phyloP scores from a whole-genome alignment of 2,888 invertebrate genomes.

The Deroplatys truncata region DNA sequence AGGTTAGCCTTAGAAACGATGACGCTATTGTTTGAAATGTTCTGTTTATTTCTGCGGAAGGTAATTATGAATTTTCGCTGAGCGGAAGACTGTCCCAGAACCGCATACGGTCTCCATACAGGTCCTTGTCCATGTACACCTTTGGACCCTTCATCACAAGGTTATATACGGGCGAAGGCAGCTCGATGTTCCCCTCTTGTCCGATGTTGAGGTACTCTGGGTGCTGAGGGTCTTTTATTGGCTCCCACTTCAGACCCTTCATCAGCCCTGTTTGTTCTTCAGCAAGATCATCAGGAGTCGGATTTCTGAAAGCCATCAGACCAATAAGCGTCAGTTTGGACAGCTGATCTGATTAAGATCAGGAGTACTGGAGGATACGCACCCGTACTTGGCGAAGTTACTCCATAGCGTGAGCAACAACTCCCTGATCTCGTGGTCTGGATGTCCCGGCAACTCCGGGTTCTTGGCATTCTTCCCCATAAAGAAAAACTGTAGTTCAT shows the following conservation, averaged over 20 bases:
- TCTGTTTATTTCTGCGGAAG: too few species aligned
- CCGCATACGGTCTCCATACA: neutral
- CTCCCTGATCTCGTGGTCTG: neutral
- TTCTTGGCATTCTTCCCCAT: neutral
- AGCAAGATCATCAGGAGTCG: neutral
- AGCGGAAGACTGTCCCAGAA: neutral
- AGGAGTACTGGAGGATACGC: too few species aligned
- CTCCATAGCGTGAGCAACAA: neutral
- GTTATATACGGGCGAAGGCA: neutral
- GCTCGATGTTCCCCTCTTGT: neutral
- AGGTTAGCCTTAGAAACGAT: too few species aligned
- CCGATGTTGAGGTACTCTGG: neutral
- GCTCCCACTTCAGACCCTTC: neutral
- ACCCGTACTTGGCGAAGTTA: neutral
- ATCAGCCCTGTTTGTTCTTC: too few species aligned
- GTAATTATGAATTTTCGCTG: neutral
- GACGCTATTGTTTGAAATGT: too few species aligned
- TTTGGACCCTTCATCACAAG: neutral
- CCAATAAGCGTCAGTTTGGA: too few species aligned
- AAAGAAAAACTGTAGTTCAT: neutral
- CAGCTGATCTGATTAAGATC: too few species aligned
- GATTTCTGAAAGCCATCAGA: neutral
- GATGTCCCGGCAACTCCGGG: neutral
- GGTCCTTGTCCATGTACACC: neutral
- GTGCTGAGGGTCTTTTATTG: neutral